Evolutionary conservation across 1,140 invertebrate species (phyloP), one percentile per base, ranked within the genome.

Genomic region (Paralvinella palmiformis): DNA sequence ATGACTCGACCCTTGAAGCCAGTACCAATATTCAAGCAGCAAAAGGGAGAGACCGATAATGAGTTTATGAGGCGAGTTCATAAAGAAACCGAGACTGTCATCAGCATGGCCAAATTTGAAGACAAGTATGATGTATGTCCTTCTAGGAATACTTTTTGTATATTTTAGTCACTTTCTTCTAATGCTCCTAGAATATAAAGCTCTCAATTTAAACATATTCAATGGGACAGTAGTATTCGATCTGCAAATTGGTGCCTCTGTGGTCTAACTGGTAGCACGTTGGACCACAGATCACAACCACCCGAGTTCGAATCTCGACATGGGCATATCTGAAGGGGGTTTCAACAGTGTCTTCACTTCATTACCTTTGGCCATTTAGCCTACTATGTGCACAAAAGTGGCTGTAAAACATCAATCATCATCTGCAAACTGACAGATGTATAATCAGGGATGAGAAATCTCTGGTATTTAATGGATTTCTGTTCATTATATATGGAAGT

Each of bases 1-100:
- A 67, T 69, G 56, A 66, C 67, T 24, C 68, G 62, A 27, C 70
- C 68, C 6, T 50, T 73, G 55, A 36, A 36, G 32, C 53, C 62
- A 41, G 44, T 59, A 20, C 69, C 70, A 60, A 62, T 55, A 50
- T 72, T 73, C 67, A 53, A 63, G 17, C 69, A 71, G 61, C 57
- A 65, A 22, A 68, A 65, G 56, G 62, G 50, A 61, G 72, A 73
- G 50, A 66, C 59, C 32, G 69, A 69, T 15, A 45, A 55, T 31
- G 33, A 65, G 7, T 73, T 73, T 24, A 48, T 72, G 37, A 64
- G 65, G n/a, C 44, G 72, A 27, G 60, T 73, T 3, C 68, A 73
- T 24, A 64, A 64, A 56, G 69, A 68, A 52, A 64, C 71, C 36
- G 36, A 68, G 29, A 63, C 59, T 37, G 70, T 71, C n/a, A 52